Base-by-base conservation (phyloP, 2,888 invertebrate genomes). In the Trissolcus japonicus region DNA sequence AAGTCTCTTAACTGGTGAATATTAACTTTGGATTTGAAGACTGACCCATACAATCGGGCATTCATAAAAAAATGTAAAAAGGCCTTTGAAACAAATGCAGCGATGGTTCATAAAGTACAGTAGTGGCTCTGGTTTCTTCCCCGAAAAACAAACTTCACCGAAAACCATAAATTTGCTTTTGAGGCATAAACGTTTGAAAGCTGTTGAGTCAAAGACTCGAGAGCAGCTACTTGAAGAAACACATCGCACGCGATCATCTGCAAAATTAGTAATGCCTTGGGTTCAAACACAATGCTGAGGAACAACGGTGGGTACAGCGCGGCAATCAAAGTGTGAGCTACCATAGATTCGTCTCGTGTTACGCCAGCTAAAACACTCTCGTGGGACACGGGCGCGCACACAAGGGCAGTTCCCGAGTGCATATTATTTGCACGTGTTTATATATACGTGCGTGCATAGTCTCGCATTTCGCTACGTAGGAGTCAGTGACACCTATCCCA, bases 401-500 rank as follows among this genome's bases (percentile, higher is more conserved):
- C 29, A 21, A 55, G 43, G 63, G n/a, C 25, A 56, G 21, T 35
- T 2, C 11, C 21, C 46, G 41, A 14, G 55, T 14, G 56, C 17
- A 54, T 35, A 35, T 35, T 35, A 35, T 56, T 72, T 55, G 62
- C 80, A 67, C 75, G 56, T 46, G 43, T 55, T 40, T 50, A 46
- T 46, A 53, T 21, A 35, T 50, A 53, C 17, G 62, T 75, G 68
- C 56, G 48, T 54, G 72, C 16, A 46, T 56, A 53, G 56, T 48
- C 50, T 66, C 54, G 66, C 73, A 35, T 63, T 82, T 82, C 73
- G 79, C 76, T 81, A 81, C 80, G 85, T 86, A 86, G 87, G 86
- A 88, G 88, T 88, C 88, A 89, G 87, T 88, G 88, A 88, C 88
- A 88, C 88, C 87, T 87, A 85, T 86, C 83, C 83, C 84, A 87